These are phyloP conservation scores for Ceyx cyanopectus DNA, from an alignment of 2,113 vertebrate species.

Conservation along the genomic window DNA sequence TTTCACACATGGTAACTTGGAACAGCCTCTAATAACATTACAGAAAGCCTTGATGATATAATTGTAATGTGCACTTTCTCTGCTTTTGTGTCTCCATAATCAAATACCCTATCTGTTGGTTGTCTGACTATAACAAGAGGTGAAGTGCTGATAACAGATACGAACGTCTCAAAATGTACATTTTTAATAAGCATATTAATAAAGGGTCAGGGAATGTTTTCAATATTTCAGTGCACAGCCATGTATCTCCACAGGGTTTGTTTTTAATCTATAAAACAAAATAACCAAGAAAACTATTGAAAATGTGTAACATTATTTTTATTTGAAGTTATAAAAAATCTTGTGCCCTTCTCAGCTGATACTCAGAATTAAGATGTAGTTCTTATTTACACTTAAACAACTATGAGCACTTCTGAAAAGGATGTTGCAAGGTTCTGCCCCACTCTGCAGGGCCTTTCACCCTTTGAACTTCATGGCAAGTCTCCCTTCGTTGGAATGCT, in stretches of 20 bases:
- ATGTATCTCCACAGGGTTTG: background rate
- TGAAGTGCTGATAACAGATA: background rate
- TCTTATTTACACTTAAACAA: background rate
- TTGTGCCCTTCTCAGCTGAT: background rate
- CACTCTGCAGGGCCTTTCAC: background rate
- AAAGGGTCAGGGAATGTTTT: background rate
- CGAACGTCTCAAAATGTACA: background rate
- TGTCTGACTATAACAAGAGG: background rate
- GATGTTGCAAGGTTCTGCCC: background rate
- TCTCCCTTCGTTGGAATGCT: background rate
- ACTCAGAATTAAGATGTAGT: background rate
- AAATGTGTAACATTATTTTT: background rate
- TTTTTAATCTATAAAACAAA: background rate
- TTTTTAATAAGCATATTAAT: background rate
- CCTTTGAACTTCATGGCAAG: background rate
- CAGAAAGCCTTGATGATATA: slow-evolving; percentile 68
- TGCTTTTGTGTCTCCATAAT: slow-evolving; percentile 28
- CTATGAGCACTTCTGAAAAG: background rate
- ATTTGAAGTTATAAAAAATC: background rate
- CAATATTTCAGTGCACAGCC: background rate
- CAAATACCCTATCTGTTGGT: background rate
- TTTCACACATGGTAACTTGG: slow-evolving; percentile 74
- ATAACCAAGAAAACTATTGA: background rate
- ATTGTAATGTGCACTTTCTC: slow-evolving; percentile 30
- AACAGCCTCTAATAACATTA: slow-evolving; percentile 66